Percentiles rank a stretch among this genome's conserved stretches.
These are phyloP conservation scores for Portunus trituberculatus DNA, from an alignment of 1,140 invertebrate species.

Conservation along the genomic window DNA sequence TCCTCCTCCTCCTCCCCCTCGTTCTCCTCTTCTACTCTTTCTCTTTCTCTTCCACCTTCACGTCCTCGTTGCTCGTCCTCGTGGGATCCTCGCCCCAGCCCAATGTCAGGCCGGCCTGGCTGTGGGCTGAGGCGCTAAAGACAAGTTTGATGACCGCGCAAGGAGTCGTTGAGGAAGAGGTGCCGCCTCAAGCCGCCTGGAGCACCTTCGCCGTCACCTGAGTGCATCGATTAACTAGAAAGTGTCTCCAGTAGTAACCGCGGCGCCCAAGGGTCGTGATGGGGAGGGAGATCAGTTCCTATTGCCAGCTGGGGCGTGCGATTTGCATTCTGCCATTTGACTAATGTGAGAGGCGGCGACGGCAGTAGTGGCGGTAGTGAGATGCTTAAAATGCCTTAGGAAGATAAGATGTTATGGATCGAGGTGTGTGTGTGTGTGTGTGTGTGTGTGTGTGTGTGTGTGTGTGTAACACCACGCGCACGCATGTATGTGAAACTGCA, in stretches of 20 bases:
- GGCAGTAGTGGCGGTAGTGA: background rate
- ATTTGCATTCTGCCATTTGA: background rate
- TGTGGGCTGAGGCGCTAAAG: background rate
- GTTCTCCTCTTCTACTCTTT: background rate
- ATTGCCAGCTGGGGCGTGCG: background rate
- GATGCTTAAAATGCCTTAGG: background rate
- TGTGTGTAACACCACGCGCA: background rate
- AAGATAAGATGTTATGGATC: background rate
- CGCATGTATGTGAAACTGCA: background rate
- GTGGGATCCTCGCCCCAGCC: background rate
- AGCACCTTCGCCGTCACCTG: constrained; percentile 15
- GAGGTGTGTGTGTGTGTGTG: too few relatives aligned
- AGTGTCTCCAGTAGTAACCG: constrained; percentile 40
- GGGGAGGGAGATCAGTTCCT: background rate
- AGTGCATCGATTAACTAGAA: constrained; percentile 58
- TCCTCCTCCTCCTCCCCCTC: background rate
- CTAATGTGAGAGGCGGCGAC: background rate
- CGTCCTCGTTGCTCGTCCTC: background rate
- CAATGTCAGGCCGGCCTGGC: background rate
- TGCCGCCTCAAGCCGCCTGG: background rate
- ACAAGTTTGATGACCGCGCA: constrained; percentile 43
- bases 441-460: background rate
- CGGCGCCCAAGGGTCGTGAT: background rate
- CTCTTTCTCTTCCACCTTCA: background rate
- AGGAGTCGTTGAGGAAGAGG: constrained; percentile 34